These are phyloP conservation scores for Muschampia plurimacula DNA, from an alignment of 2,888 invertebrate species.

Conservation along the genomic window DNA sequence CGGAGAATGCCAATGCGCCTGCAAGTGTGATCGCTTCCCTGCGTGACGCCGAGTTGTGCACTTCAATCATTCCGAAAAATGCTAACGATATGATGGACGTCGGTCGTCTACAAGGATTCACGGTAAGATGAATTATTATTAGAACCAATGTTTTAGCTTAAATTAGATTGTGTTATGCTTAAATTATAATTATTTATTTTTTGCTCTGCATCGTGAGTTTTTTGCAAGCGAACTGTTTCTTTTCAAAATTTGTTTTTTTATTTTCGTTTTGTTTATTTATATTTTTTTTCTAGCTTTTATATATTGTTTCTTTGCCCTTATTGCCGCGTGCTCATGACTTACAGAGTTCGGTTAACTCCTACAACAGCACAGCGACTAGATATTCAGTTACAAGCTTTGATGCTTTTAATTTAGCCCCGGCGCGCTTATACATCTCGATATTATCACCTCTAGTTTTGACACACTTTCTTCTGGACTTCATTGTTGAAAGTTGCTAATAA, in stretches of 20 bases:
- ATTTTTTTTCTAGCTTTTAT: too few species aligned
- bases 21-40: conserved; percentile 91
- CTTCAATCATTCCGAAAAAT: conserved; percentile 97
- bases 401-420: conserved; percentile 6
- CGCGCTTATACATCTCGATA: conserved; percentile 1
- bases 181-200: not conserved
- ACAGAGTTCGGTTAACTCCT: too few species aligned
- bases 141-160: not conserved
- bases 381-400: not conserved
- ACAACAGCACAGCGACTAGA: not conserved
- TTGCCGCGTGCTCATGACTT: too few species aligned
- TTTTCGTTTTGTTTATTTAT: too few species aligned
- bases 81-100: conserved; percentile 99
- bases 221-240: too few species aligned
- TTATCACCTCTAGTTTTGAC: not conserved
- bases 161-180: not conserved
- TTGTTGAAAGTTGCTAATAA: too few species aligned
- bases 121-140: conserved; percentile 84
- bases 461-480: too few species aligned
- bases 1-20: conserved; percentile 89
- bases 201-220: too few species aligned
- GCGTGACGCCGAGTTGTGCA: conserved; percentile 93
- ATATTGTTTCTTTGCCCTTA: too few species aligned
- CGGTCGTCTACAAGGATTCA: conserved; percentile 97
- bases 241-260: too few species aligned